Conservation (phyloP, 2,888 invertebrate species). For the Therioaphis trifolii region DNA sequence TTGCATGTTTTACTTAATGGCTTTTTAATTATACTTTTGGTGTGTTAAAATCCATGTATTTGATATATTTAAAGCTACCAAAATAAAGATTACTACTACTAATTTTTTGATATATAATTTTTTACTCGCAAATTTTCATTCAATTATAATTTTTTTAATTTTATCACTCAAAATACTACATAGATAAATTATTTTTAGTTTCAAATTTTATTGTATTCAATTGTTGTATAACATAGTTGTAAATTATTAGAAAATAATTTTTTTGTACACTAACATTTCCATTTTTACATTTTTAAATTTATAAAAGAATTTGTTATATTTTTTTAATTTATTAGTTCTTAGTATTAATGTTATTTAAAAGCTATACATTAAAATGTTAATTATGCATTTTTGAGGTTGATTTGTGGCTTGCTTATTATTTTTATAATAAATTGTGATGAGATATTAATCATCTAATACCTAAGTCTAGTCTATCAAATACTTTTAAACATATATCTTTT, state of each 20-base stretch:
- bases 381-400: background rate
- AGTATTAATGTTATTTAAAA: conserved; percentile 25
- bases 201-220: background rate
- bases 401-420: conserved; percentile 18
- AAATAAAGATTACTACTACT: background rate
- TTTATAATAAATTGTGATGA: conserved; percentile 37
- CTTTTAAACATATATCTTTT: too few species aligned
- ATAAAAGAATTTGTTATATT: background rate
- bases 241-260: conserved; percentile 11
- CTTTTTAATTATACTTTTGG: background rate
- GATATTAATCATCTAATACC: conserved; percentile 28
- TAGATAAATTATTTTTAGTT: background rate
- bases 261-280: conserved; percentile 44
- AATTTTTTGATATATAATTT: background rate
- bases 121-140: background rate
- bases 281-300: conserved; percentile 43
- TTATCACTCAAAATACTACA: background rate
- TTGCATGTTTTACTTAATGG: background rate
- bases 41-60: background rate
- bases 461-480: too few species aligned
- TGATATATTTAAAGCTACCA: too few species aligned
- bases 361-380: background rate
- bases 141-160: background rate
- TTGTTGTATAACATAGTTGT: background rate
- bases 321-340: conserved; percentile 10